A percentile compares a stretch with the other conserved stretches of the same genome.
Conservation (phyloP, 2,113 vertebrate species). For the Gymnorhina tibicen region DNA sequence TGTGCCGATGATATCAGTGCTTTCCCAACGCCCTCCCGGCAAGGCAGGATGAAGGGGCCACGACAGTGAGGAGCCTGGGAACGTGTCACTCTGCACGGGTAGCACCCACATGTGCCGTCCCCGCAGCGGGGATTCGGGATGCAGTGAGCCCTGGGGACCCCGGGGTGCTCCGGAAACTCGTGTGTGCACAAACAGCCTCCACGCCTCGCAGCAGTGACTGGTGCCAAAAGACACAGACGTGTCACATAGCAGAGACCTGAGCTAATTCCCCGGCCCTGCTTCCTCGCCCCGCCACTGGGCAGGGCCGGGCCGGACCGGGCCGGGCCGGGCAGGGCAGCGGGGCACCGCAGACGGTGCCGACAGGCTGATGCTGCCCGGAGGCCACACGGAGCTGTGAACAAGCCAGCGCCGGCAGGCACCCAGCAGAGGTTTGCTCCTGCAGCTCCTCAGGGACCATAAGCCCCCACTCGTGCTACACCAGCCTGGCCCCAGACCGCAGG, state of each 20-base stretch:
- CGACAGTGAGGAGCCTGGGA: neutral
- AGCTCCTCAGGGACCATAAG: neutral
- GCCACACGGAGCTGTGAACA: neutral
- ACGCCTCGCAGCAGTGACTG: neutral
- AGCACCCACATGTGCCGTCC: neutral
- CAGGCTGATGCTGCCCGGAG: fast-evolving
- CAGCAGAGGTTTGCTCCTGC: neutral
- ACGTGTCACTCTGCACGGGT: neutral
- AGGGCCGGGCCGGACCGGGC: neutral
- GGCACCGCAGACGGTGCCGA: neutral
- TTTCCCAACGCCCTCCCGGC: neutral
- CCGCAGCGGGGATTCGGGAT: fast-evolving
- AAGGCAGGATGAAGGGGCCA: neutral
- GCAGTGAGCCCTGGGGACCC: neutral
- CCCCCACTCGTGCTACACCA: neutral
- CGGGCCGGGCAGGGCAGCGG: neutral
- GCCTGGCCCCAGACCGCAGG: neutral
- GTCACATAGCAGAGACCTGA: constrained; percentile 25
- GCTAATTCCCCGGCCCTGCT: neutral
- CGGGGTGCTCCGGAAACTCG: neutral
- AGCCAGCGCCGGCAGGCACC: neutral
- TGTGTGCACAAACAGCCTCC: neutral
- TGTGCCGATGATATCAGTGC: constrained; percentile 8
- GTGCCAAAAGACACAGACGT: neutral
- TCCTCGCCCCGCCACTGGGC: fast-evolving